These are phyloP conservation scores for Megamerina dolium DNA, from an alignment of 2,888 invertebrate genomes.

Conservation along the genomic window DNA sequence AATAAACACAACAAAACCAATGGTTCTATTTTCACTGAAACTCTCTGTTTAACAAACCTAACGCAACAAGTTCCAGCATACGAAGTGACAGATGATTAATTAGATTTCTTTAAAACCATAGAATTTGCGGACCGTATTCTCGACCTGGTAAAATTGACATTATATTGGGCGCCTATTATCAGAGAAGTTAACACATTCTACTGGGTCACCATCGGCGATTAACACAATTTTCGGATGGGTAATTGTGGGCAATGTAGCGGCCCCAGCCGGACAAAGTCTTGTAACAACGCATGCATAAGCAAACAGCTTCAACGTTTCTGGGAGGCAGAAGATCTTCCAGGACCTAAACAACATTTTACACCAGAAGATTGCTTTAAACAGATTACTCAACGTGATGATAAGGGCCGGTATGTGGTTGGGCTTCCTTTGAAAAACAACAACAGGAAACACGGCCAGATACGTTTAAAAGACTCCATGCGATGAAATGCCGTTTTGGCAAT, in stretches of 20 bases:
- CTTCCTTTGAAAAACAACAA: neutral
- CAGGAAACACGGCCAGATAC: conserved; percentile 1
- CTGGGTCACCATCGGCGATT: conserved; percentile 6
- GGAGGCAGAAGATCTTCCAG: conserved; percentile 1
- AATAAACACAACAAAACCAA: conserved; percentile 3
- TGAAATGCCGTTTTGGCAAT: conserved; percentile 7
- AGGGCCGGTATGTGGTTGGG: conserved; percentile 4
- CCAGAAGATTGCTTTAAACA: neutral
- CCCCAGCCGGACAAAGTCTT: neutral
- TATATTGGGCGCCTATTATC: conserved; percentile 9
- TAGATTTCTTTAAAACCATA: conserved; percentile 7
- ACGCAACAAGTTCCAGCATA: conserved; percentile 3
- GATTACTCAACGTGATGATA: neutral
- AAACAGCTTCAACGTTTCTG: conserved; percentile 11
- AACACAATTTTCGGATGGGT: conserved; percentile 11
- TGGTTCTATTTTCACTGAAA: conserved; percentile 2
- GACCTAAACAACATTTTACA: neutral
- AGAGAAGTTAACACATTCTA: conserved; percentile 4
- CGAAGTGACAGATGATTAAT: conserved; percentile 2
- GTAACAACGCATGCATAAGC: conserved; percentile 3
- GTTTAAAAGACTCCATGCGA: conserved; percentile 3
- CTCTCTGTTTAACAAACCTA: conserved; percentile 8
- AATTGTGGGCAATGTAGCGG: conserved; percentile 1
- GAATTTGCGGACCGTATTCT: conserved; percentile 3
- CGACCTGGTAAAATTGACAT: conserved; percentile 8